Percentiles rank a stretch among this genome's conserved stretches.
Evolutionary conservation across 2,888 invertebrate species (phyloP).

Genomic region (Arrhopalites spinosus): DNA sequence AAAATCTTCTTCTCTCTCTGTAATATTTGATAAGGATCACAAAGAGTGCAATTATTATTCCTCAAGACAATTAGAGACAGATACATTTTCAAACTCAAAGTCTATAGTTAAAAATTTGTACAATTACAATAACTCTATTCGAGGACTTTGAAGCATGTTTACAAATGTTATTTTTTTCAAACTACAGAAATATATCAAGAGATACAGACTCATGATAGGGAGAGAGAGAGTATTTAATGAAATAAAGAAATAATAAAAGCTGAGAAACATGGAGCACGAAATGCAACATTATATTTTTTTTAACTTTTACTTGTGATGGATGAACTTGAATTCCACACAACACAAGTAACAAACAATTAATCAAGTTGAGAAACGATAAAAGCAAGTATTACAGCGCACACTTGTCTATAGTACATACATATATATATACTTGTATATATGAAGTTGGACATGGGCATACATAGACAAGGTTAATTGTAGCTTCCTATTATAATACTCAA

Average conservation of each 20-base stretch:
- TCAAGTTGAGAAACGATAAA: conserved; percentile 42
- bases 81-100: neutral
- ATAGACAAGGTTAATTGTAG: conserved; percentile 18
- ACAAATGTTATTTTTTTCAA: neutral
- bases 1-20: conserved; percentile 6
- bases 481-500: neutral
- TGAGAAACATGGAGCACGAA: conserved; percentile 7
- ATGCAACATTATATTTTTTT: neutral
- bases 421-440: neutral
- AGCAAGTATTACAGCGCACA: neutral
- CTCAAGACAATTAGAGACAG: conserved; percentile 7
- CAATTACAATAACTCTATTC: neutral
- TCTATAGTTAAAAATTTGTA: neutral
- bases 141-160: neutral
- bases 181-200: neutral
- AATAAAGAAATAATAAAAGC: neutral
- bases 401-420: neutral
- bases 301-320: conserved; percentile 9
- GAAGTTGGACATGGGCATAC: neutral
- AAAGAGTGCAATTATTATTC: conserved; percentile 43
- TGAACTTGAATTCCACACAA: conserved; percentile 35
- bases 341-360: conserved; percentile 39
- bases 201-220: neutral
- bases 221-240: neutral
- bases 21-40: neutral